Base-by-base conservation (phyloP, 2,113 vertebrate genomes). In the Muntiacus muntjak region DNA sequence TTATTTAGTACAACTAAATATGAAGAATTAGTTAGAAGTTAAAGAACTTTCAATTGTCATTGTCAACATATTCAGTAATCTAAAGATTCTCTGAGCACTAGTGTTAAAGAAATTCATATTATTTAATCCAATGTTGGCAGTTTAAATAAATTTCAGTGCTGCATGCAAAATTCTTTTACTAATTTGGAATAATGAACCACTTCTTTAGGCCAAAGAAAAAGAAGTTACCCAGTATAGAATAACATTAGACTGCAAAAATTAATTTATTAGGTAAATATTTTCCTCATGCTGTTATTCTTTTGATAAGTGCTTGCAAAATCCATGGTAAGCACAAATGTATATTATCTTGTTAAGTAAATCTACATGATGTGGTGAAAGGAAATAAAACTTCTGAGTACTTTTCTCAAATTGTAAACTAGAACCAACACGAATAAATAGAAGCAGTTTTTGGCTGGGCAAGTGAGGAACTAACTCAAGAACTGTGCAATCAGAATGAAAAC, bases 351-450 rank as follows among this genome's bases (percentile, higher is more conserved):
- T 92, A 43, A 93, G 43, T 36, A 92, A 95, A 76, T 79, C 62
- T 74, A 19, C 33, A 14, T 40, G 33, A 79, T 2, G 15, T 4
- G 1, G 15, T 87, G 25, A 95, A 95, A 95, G 23, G 33, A 33
- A 86, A 94, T 78, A 83, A 83, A 89, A 58, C 7, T 7, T 83
- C 52, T 40, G 78, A 93, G 30, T 28, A 79, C 64, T 50, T 89
- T 87, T 96, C 57, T 91, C 19, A 30, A 94, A 78, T 23, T 86
- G 6, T 93, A 67, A 97, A 88, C 84, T 11, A 81, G 50, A 95
- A 47, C n/a, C 76, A 95, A 74, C 33, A 78, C 14, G 47, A 64
- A 40, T 76, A 88, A 82, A 33, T 33, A 74, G 95, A 96, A 95
- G 74, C 43, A 79, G 60, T 84, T 88, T 52, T 60, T 96, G 43